Evolutionary conservation across 2,113 vertebrate species (phyloP).

Genomic region (Greenwoodochromis staneri): DNA sequence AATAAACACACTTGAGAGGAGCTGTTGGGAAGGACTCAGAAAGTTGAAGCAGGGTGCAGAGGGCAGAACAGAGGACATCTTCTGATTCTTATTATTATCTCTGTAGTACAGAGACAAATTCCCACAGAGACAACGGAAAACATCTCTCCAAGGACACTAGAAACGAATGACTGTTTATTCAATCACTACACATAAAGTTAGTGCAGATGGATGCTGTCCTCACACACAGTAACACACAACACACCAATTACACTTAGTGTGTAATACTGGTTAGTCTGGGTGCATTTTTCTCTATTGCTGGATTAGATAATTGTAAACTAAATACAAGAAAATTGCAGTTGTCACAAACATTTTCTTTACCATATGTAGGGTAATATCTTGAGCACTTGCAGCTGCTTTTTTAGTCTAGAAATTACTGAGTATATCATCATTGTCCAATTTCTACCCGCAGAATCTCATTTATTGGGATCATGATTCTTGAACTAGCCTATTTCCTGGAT

Average conservation of each 20-base stretch:
- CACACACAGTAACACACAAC: not conserved
- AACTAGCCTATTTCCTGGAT: conserved; percentile 70
- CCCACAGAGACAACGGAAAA: conserved; percentile 38
- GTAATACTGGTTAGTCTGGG: too few relatives aligned
- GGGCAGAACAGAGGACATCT: not conserved
- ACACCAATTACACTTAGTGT: too few relatives aligned
- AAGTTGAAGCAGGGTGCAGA: not conserved
- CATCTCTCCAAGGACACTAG: conserved; percentile 20
- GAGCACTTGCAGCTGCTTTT: not conserved
- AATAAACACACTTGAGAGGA: not conserved
- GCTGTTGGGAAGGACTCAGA: not conserved
- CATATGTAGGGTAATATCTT: not conserved
- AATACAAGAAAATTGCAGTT: not conserved
- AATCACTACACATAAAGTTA: not conserved
- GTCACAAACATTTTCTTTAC: not conserved
- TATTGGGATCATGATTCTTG: conserved; percentile 65
- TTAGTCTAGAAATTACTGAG: not conserved
- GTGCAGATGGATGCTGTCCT: not conserved
- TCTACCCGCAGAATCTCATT: conserved; percentile 54
- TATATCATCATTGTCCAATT: not conserved
- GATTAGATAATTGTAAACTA: not conserved
- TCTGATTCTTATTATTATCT: conserved; percentile 15
- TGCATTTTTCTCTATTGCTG: too few relatives aligned
- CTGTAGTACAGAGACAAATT: conserved; percentile 25
- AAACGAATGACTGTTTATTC: conserved; percentile 15